Base-by-base conservation (phyloP, 2,113 vertebrate genomes). In the western clawed frog (Xenopus tropicalis) region DNA sequence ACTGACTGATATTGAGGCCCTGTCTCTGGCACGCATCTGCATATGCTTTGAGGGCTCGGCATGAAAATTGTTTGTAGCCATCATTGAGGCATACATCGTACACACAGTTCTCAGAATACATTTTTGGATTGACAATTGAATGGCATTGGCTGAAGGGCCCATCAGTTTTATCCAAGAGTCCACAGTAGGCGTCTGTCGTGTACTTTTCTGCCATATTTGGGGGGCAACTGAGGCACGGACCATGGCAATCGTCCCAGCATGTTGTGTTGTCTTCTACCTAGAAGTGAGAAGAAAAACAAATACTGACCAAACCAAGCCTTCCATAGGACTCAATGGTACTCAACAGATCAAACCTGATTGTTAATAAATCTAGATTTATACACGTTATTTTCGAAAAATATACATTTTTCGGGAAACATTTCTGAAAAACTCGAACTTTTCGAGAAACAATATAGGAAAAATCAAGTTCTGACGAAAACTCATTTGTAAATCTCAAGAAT, bases 221-320 rank as follows among this genome's bases (percentile, higher is more conserved):
- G 0, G 86, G 21, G 6, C 92, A 94, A 0, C 76, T 69, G 0
- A 89, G 90, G 77, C 90, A 91, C 3, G 21, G 11, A 0, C 86
- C 86, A 8, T 77, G 19, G 11, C 91, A 92, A 16, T 84, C 80
- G 11, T 93, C 82, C 89, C 87, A 91, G 42, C 92, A 94, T 9
- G 86, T 78, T 0, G 79, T 80, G 17, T 91, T 85, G 0, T 80
- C 79, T 0, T 83, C 62, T 19, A 78, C 82, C 73, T 76, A 51
- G 25, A 43, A 43, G 29, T 29, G 23, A 6, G 5, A 61, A 61
- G 20, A 23, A 61, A 24, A 9, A 61, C 29, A 14, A 12, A 23
- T 23, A 61, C 22, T 23, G 21, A 58, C 29, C 2, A 37, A 54
- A 54, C 51, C 46, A 51, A 51, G 16, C 11, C n/a, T n/a, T n/a